Percentiles rank a stretch among this genome's conserved stretches.
Evolutionary conservation across 2,888 invertebrate genomes (phyloP).

Genomic region (Pimpla rufipes): DNA sequence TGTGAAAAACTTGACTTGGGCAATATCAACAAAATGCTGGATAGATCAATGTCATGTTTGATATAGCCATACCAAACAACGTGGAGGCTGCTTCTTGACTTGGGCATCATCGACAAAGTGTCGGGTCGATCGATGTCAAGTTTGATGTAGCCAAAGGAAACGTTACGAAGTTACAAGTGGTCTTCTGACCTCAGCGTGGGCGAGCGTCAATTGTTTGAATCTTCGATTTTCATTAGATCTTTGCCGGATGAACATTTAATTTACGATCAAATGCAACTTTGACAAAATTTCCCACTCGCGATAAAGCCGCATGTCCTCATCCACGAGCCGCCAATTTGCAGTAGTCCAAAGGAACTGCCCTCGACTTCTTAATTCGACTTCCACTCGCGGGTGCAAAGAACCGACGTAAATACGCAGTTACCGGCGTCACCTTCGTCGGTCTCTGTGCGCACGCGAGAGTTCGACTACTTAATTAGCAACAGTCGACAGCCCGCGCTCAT

Average conservation of each 20-base stretch:
- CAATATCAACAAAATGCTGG: not conserved
- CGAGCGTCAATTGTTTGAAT: too few relatives aligned
- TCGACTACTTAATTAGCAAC: slow-evolving; percentile 61
- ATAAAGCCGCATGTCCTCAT: not conserved
- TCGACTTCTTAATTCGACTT: not conserved
- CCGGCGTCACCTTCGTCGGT: not conserved
- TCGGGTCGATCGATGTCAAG: not conserved
- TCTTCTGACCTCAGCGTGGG: too few relatives aligned
- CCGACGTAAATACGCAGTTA: slow-evolving; percentile 4
- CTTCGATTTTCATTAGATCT: too few relatives aligned
- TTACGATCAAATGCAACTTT: not conserved
- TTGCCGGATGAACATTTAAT: too few relatives aligned
- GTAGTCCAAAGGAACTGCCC: not conserved
- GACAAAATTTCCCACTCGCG: not conserved
- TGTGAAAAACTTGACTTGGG: too few relatives aligned
- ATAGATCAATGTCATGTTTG: not conserved
- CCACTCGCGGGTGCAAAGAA: slow-evolving; percentile 19
- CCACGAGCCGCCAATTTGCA: not conserved
- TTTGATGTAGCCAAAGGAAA: too few relatives aligned
- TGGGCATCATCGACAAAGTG: not conserved
- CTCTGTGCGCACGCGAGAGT: not conserved
- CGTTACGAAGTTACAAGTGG: too few relatives aligned
- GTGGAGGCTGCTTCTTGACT: not conserved
- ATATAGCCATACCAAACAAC: not conserved
- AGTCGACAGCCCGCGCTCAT: slow-evolving; percentile 49